Base-by-base conservation (phyloP, 2,888 invertebrate species). In the Drepana falcataria region DNA sequence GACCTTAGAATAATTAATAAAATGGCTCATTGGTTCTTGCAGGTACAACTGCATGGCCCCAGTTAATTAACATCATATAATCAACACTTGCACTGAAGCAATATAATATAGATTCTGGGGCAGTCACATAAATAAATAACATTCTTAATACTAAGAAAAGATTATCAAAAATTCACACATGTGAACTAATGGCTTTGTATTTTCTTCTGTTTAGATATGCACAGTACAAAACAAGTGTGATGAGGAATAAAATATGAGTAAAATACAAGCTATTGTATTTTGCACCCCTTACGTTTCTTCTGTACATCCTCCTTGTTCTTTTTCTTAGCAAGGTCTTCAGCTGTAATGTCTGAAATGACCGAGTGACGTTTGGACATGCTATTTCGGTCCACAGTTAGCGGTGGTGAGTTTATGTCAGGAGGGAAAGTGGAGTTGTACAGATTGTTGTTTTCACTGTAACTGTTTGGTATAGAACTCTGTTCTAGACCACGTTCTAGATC, bases 311-410 rank as follows among this genome's bases (percentile, higher is more conserved):
- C 84, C 65, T 89, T 90, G 52, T 64, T 85, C 60, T 88, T 88
- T 59, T 87, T 90, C 66, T 89, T 91, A 21, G 83, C 86, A 2
- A 89, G 66, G 5, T 83, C 87, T 63, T 91, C 91, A 35, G 87
- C 83, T 34, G 89, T 90, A 52, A 90, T 90, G 57, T 91, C 91
- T 4, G 91, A 91, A 68, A 89, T 87, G 2, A 91, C 90, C 1
- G 91, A 91, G 47, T 88, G 71, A 53, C 91, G 77, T 56, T 91
- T 91, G 1, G 81, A 79, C 9, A 77, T 69, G 56, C 87, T 88
- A 47, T 65, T 64, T 48, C 75, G 64, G 21, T 84, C 81, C 40
- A 66, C 68, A 0, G 59, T 59, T 3, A 64, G 52, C 41, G 62
- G 72, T 0, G 71, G 60, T 35, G 66, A 65, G 47, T 59, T 62